Evolutionary conservation across 2,113 vertebrate genomes (phyloP), one percentile per base, ranked within the genome.

Genomic region (Zeus faber): DNA sequence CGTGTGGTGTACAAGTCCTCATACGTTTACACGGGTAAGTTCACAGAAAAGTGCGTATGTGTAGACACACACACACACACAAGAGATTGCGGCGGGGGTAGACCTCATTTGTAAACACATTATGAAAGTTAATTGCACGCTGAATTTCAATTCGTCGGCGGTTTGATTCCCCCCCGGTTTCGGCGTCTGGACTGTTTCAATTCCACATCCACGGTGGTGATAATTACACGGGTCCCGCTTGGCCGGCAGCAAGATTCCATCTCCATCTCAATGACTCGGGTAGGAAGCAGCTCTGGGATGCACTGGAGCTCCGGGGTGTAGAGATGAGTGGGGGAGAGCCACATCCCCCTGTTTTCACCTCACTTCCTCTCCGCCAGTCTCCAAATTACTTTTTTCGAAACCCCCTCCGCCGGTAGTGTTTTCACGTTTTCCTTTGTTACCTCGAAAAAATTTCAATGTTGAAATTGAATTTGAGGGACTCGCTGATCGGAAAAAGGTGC

Each of bases 71-170:
- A 45, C 1, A 49, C 18, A 56, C 59, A 65, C 43, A 60, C 2
- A 14, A 31, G 77, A 72, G 76, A 79, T 33, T 37, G 40, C 47
- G 23, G 54, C 67, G 47, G 49, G 57, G 65, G 44, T 67, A 65
- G 72, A 84, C 84, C 82, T 87, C 75, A 85, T 85, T 85, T 83
- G 76, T 83, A 78, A 85, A 82, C 76, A 72, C 58, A 86, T 88
- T 78, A 79, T 70, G 76, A 81, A 47, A 80, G 78, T 74, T 87
- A 85, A 89, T 87, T 85, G 77, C 70, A 64, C 59, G 20, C 66
- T 62, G 77, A 68, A 65, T 79, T 78, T 65, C 76, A 72, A 72
- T 67, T 49, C 65, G 55, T 68, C 73, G 13, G 31, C 23, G 22
- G n/a, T n/a, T n/a, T n/a, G 59, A 70, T 56, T 52, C 67, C 60